Percentiles rank a stretch among this genome's conserved stretches.
Conservation (phyloP, 2,888 invertebrate species). For the Nemoura dubitans region DNA sequence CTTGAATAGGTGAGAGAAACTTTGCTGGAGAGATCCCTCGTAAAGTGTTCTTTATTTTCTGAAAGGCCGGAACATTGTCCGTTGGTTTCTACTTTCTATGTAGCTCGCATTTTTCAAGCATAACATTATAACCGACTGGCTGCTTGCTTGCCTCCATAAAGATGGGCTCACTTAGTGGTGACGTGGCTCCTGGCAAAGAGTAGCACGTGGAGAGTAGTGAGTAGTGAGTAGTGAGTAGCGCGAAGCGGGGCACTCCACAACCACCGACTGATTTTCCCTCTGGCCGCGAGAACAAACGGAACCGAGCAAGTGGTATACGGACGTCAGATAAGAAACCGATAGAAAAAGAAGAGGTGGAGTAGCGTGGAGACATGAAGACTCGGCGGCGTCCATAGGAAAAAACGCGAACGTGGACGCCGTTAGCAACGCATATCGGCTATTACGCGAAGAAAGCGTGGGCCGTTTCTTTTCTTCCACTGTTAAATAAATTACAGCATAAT, state of each 20-base stretch:
- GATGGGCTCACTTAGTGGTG: background rate
- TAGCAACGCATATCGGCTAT: background rate
- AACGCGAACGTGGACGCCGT: background rate
- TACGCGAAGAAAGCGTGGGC: background rate
- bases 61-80: constrained; percentile 32
- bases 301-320: background rate
- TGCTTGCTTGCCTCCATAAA: background rate
- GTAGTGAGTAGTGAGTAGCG: background rate
- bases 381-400: constrained; percentile 1
- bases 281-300: constrained; percentile 13
- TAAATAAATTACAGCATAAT: constrained; percentile 30
- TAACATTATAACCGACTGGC: background rate
- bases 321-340: constrained; percentile 31
- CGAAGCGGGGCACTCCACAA: background rate
- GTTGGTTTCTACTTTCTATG: constrained; percentile 8
- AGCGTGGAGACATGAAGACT: background rate
- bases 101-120: constrained; percentile 31
- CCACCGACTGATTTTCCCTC: background rate
- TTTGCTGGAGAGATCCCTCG: constrained; percentile 30
- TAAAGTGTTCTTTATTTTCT: constrained; percentile 41
- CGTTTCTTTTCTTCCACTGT: background rate
- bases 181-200: background rate
- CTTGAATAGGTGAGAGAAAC: constrained; percentile 40
- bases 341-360: constrained; percentile 14
- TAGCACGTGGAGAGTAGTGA: background rate